Conservation (phyloP, 2,888 invertebrate species). For the Mactromeris polynyma region DNA sequence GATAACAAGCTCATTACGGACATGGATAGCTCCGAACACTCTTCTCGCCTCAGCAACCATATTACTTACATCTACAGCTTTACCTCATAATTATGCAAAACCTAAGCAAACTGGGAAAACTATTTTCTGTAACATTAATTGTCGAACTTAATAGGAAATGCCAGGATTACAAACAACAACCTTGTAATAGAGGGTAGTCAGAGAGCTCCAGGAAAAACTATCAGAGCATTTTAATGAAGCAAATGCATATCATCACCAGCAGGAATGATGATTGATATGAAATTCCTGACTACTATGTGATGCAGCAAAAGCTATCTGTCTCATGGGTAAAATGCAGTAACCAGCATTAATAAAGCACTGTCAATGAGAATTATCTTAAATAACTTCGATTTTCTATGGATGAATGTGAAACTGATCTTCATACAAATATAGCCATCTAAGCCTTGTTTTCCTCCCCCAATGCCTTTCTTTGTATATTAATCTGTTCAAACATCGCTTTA, state of each 20-base stretch:
- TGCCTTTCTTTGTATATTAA: too few relatives aligned
- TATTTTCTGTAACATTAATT: constrained; percentile 16
- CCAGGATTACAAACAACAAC: not conserved
- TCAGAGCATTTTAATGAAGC: not conserved
- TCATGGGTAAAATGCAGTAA: too few relatives aligned
- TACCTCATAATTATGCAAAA: not conserved
- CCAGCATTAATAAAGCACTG: too few relatives aligned
- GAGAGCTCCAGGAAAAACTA: not conserved
- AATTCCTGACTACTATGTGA: not conserved
- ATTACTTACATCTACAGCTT: not conserved
- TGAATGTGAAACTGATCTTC: too few relatives aligned
- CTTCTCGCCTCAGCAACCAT: not conserved
- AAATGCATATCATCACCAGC: not conserved
- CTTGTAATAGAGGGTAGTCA: not conserved
- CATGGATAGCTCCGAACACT: not conserved
- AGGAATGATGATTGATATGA: not conserved
- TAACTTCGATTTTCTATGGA: too few relatives aligned
- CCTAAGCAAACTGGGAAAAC: not conserved
- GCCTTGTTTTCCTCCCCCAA: too few relatives aligned
- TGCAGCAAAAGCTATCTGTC: too few relatives aligned
- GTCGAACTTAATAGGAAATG: not conserved
- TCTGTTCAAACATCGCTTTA: too few relatives aligned
- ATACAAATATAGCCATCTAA: too few relatives aligned
- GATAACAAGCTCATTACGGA: constrained; percentile 8
- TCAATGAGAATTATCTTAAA: too few relatives aligned